Percentiles rank a stretch among this genome's conserved stretches.
Conservation (phyloP, 2,113 vertebrate genomes). For the Python bivittatus region DNA sequence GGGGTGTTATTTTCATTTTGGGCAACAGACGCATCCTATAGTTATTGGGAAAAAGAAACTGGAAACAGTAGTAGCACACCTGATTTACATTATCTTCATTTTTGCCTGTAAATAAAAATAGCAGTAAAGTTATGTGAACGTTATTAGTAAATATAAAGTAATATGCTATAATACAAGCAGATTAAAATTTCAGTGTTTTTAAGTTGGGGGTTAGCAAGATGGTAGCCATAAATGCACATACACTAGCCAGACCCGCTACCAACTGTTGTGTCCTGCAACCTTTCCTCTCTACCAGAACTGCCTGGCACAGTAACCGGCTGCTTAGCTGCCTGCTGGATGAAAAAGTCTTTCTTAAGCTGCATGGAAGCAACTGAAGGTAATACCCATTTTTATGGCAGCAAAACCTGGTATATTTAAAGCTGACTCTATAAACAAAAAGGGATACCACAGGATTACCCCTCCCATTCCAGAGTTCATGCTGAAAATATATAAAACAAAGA, state of each 20-base stretch:
- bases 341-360: background rate
- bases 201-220: background rate
- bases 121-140: background rate
- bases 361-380: background rate
- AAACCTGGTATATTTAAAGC: background rate
- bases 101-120: conserved; percentile 60
- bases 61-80: conserved; percentile 84
- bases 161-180: background rate
- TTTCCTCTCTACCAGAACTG: background rate
- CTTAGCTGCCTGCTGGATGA: background rate
- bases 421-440: background rate
- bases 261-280: background rate
- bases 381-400: background rate
- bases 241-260: background rate
- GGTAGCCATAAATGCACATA: background rate
- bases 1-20: conserved; percentile 77
- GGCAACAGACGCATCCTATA: conserved; percentile 81
- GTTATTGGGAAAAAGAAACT: conserved; percentile 81
- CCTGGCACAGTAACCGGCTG: background rate
- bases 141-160: background rate
- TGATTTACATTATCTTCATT: conserved; percentile 44
- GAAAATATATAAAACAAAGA: background rate
- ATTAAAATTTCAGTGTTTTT: background rate
- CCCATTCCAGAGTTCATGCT: background rate
- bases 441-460: background rate